A percentile compares a stretch with the other conserved stretches of the same genome.
Conservation (phyloP, 1,140 invertebrate species). For the Brachionus asplanchnoidis region DNA sequence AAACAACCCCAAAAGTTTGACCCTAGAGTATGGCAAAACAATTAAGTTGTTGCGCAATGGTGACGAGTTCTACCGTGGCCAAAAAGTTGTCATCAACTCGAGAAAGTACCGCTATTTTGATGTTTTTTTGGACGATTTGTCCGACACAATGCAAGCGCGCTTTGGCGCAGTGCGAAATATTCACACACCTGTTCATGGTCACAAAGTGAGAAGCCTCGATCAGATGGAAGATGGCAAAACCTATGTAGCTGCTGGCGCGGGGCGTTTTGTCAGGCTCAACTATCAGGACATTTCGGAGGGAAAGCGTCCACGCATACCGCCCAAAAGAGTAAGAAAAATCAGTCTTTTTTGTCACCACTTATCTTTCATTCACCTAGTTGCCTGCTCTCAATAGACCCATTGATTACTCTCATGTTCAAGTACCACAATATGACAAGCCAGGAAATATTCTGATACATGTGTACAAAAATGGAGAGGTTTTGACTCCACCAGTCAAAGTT, state of each 20-base stretch:
- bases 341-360: neutral
- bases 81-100: conserved; percentile 39
- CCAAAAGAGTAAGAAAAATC: neutral
- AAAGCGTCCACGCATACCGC: neutral
- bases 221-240: conserved; percentile 38
- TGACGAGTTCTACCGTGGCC: conserved; percentile 25
- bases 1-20: neutral
- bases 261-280: conserved; percentile 11
- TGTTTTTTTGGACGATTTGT: conserved; percentile 41
- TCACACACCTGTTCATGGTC: conserved; percentile 34
- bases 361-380: neutral
- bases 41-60: conserved; percentile 36
- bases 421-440: conserved; percentile 36
- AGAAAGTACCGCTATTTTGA: conserved; percentile 30
- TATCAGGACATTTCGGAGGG: conserved; percentile 40
- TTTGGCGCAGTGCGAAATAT: conserved; percentile 38
- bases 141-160: conserved; percentile 20
- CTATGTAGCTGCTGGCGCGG: conserved; percentile 35
- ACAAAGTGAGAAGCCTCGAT: neutral
- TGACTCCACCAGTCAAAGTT: conserved; percentile 29
- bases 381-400: neutral
- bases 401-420: neutral
- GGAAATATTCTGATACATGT: conserved; percentile 28
- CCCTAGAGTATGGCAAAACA: conserved; percentile 19
- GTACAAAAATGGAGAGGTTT: conserved; percentile 35